Base-by-base conservation (phyloP, 2,888 invertebrate genomes). In the Rhingia rostrata region DNA sequence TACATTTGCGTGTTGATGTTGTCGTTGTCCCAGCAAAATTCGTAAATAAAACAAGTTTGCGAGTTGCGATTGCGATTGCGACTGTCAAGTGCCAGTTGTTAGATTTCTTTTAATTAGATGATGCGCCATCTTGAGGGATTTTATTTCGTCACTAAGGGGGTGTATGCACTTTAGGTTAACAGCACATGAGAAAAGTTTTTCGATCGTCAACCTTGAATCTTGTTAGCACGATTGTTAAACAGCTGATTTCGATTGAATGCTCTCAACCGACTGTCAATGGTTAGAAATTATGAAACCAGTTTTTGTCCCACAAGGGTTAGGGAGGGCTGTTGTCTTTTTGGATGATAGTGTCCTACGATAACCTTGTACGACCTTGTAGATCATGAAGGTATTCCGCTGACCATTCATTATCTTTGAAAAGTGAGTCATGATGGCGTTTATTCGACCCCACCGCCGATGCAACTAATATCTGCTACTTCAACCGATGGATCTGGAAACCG, bases 1-100 rank as follows among this genome's bases (percentile, higher is more conserved):
- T 45, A 75, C 84, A 86, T 86, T 79, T 39, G 64, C 4, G 39
- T 10, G 3, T 10, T 41, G 14, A 33, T 10, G 9, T 14, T 10
- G 4, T 22, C 1, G 2, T 22, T 22, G 22, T 22, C 1, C 1
- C 22, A 22, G 2, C 1, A 22, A 33, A 47, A 56, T 30, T 32
- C 0, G 58, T 58, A 64, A 66, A 75, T 58, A 53, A 43, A 7
- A 32, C 35, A 56, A 45, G n/a, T 39, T n/a, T 7, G 9, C 4
- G 6, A 4, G n/a, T 4, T 7, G 2, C 10, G 33, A 51, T n/a
- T 7, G 9, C 4, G 6, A 4, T 4, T 7, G 2, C 10, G 33
- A 41, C 7, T 64, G 51, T 43, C 30, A 37, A 37, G 9, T 49
- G 49, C 30, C n/a, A 33, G 32, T 14, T 47, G 7, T 6, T 9